Conservation (phyloP, 2,888 invertebrate genomes). For the Machimus rusticus region DNA sequence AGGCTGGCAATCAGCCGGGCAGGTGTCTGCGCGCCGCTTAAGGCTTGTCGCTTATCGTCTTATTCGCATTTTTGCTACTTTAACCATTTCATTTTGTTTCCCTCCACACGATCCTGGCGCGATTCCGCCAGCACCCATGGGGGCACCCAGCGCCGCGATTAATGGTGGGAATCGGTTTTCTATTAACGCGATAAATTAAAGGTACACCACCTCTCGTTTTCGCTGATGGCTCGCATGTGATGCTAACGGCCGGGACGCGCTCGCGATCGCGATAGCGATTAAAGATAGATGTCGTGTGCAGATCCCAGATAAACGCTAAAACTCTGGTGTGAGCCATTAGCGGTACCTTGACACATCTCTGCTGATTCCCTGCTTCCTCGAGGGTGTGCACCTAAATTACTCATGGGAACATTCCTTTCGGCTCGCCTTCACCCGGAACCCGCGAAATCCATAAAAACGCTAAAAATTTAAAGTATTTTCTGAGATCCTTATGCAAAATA, state of each 20-base stretch:
- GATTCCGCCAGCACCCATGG: background rate
- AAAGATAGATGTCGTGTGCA: constrained; percentile 36
- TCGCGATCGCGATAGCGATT: constrained; percentile 10
- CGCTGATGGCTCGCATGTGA: constrained; percentile 23
- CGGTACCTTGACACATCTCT: constrained; percentile 33
- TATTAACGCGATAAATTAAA: constrained; percentile 52
- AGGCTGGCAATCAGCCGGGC: constrained; percentile 8
- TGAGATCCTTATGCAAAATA: background rate
- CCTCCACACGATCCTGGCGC: background rate
- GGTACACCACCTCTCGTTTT: constrained; percentile 42
- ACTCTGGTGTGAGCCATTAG: background rate
- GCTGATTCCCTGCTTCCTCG: background rate
- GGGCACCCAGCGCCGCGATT: background rate
- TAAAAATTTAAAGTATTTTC: background rate
- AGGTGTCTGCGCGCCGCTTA: constrained; percentile 31
- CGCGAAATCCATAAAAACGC: background rate
- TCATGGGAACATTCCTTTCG: background rate
- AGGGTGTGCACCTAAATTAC: background rate
- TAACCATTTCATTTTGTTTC: background rate
- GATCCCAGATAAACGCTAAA: constrained; percentile 17
- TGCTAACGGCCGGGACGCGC: background rate
- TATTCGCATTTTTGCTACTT: constrained; percentile 21
- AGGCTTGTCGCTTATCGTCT: constrained; percentile 29
- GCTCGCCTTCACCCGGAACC: background rate
- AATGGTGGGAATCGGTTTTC: constrained; percentile 50